These are phyloP conservation scores for Molorchus minor DNA, from an alignment of 2,888 invertebrate genomes.

Conservation along the genomic window DNA sequence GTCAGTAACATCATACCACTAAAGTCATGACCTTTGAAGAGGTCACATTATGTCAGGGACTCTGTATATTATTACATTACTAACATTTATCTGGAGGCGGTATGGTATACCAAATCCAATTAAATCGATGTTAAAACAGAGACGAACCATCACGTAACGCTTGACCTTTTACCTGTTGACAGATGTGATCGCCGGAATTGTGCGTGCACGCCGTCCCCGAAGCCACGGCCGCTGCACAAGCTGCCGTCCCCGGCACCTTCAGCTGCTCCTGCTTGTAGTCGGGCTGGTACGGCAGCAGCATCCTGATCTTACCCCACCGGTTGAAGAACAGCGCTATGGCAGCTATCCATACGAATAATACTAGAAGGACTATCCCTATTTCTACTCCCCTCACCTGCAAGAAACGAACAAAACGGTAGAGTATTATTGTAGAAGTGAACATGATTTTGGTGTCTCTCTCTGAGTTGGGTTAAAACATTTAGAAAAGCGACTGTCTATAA, in stretches of 20 bases:
- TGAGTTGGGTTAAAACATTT: no score
- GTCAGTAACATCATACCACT: no score
- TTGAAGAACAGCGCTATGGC: conserved; percentile 88
- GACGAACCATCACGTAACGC: not conserved
- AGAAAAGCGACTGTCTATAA: no score
- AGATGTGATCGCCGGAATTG: conserved; percentile 67
- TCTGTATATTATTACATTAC: no score
- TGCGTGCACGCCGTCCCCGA: conserved; percentile 68
- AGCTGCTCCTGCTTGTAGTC: conserved; percentile 87
- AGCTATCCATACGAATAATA: conserved; percentile 85
- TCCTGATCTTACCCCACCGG: conserved; percentile 89
- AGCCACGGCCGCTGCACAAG: conserved; percentile 69
- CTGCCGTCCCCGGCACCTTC: conserved; percentile 79
- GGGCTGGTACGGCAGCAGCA: conserved; percentile 91
- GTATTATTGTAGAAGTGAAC: no score
- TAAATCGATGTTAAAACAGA: no score
- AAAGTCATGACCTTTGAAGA: no score
- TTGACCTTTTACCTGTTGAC: conserved; percentile 68
- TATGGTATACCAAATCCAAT: no score
- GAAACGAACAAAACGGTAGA: no score
- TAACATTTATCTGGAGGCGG: no score
- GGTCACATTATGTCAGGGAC: no score
- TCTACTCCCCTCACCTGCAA: conserved; percentile 87
- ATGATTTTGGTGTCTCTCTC: no score
- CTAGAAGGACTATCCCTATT: conserved; percentile 86